phyloP scores from a whole-genome alignment of 1,140 invertebrate species.

The Thaumetopoea pityocampa region DNA sequence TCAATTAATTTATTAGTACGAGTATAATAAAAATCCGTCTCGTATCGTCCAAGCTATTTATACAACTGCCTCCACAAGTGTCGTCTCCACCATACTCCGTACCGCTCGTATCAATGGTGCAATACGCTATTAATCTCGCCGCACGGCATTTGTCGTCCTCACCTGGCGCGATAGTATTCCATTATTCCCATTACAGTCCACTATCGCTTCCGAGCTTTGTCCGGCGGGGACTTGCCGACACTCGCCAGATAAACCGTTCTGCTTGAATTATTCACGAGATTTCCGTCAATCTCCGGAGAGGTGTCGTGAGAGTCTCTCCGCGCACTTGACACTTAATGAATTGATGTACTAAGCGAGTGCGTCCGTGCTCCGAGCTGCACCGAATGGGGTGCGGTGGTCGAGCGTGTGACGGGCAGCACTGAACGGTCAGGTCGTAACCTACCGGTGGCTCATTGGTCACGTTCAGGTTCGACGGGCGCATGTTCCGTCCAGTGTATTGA shows the following conservation, averaged over 20 bases:
- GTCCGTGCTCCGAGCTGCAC: constrained; percentile 1
- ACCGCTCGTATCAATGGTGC: not conserved
- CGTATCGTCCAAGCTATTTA: too few species aligned
- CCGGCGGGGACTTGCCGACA: constrained; percentile 1
- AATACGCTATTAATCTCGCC: constrained; percentile 15
- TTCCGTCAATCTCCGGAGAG: constrained; percentile 15
- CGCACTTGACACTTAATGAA: constrained; percentile 17
- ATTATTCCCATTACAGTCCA: constrained; percentile 13
- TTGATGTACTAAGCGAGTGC: constrained; percentile 3
- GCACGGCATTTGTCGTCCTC: constrained; percentile 14
- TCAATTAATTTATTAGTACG: too few species aligned
- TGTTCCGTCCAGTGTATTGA: too few species aligned
- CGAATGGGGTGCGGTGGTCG: too few species aligned
- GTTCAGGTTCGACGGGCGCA: too few species aligned
- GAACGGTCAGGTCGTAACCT: too few species aligned
- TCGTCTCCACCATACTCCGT: constrained; percentile 5
- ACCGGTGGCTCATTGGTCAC: too few species aligned
- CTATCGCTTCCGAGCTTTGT: constrained; percentile 10
- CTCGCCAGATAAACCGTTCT: constrained; percentile 20
- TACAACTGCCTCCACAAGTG: too few species aligned
- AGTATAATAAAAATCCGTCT: too few species aligned
- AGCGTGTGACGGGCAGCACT: too few species aligned
- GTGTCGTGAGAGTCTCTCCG: constrained; percentile 10
- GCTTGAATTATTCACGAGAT: constrained; percentile 26
- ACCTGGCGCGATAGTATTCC: constrained; percentile 13